Evolutionary conservation across 2,888 invertebrate genomes (phyloP).

Genomic region (Zygaena filipendulae): DNA sequence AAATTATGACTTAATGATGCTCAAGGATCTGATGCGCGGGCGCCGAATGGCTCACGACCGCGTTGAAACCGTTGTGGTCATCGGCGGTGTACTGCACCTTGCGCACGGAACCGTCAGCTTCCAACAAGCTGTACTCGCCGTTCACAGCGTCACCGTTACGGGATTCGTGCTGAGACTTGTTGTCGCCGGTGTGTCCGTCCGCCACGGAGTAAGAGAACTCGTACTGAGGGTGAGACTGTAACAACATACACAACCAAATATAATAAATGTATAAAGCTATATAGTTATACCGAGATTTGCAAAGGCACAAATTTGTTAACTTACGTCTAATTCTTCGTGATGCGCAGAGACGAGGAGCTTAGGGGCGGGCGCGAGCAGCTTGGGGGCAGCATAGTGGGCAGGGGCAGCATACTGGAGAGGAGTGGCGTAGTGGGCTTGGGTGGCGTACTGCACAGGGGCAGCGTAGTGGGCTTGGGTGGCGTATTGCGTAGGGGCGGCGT

Average conservation of each 20-base stretch:
- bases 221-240: conserved; percentile 63
- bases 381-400: conserved; percentile 21
- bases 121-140: conserved; percentile 59
- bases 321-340: conserved; percentile 35
- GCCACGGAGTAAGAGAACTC: conserved; percentile 67
- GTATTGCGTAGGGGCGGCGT: conserved; percentile 20
- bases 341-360: conserved; percentile 25
- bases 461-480: conserved; percentile 23
- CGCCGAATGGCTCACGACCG: conserved; percentile 42
- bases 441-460: conserved; percentile 23
- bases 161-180: conserved; percentile 48
- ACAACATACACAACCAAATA: not conserved
- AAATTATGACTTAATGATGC: no score
- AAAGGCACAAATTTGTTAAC: no score
- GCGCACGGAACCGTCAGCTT: conserved; percentile 64
- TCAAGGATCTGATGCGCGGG: conserved; percentile 27
- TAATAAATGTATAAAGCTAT: not conserved
- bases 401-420: no score
- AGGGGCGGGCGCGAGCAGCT: conserved; percentile 12
- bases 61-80: conserved; percentile 55
- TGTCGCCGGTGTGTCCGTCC: conserved; percentile 66
- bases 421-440: conserved; percentile 20
- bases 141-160: conserved; percentile 29
- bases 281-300: not conserved
- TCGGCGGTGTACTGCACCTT: conserved; percentile 66